Evolutionary conservation across 35 echinoderm and acorn worm species (phyloP).

Genomic region (Heliocidaris erythrogramma): DNA sequence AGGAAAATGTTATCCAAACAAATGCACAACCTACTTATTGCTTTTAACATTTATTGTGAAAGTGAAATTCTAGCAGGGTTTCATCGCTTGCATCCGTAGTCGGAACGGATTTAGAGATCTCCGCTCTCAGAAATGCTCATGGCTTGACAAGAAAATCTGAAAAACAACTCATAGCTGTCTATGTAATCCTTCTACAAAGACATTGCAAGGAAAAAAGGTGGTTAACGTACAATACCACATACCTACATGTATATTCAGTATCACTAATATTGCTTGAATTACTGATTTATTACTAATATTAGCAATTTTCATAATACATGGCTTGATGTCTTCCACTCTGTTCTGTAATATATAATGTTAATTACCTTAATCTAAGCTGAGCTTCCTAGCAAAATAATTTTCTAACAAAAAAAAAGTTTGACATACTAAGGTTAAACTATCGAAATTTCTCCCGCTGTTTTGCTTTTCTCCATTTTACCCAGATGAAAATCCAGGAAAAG

Average conservation of each 20-base stretch:
- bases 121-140: background rate
- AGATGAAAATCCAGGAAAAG: background rate
- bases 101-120: background rate
- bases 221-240: background rate
- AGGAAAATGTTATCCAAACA: slow-evolving; percentile 18
- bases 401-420: background rate
- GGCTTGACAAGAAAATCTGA: background rate
- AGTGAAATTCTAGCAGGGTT: background rate
- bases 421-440: background rate
- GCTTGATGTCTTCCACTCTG: background rate
- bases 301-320: too few relatives aligned
- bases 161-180: background rate
- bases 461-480: background rate
- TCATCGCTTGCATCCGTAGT: background rate
- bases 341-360: background rate
- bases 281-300: too few relatives aligned
- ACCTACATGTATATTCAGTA: background rate
- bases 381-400: background rate
- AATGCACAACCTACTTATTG: slow-evolving; percentile 11
- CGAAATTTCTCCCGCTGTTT: background rate
- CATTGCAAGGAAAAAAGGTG: background rate
- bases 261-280: background rate
- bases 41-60: background rate
- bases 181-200: background rate
- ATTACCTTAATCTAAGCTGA: background rate